Evolutionary conservation across 2,888 invertebrate genomes (phyloP), one percentile per base, ranked within the genome.

Genomic region (Hirtodrosophila histrioides): DNA sequence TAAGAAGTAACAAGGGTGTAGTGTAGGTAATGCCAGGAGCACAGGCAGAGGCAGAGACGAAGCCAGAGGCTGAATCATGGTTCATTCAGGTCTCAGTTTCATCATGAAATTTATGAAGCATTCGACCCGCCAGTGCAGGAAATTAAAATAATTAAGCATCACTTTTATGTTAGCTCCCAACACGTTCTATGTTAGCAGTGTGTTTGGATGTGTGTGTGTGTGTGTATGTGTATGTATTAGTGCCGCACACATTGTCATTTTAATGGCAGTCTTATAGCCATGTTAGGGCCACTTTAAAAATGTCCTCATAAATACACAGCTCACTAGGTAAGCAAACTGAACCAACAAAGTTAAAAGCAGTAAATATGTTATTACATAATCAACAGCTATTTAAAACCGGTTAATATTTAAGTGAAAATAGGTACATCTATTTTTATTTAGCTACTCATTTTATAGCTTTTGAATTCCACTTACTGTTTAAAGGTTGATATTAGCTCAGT

Each of bases 51-150:
- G 35, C 11, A 36, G 11, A 5, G 12, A 53, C 29, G 10, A 27
- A 6, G 27, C 29, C 24, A 6, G 24, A 33, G 36, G 39, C 36
- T 29, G 57, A 31, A 31, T 31, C 9, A 7, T 31, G 9, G 31
- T 7, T 29, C 57, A 49, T 55, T 51, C 55, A 55, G 61, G 62
- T 66, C 69, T 44, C 63, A 56, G 71, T 72, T 65, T 85, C 68
- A 69, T 66, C 69, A 69, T 69, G 61, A 68, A 79, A 72, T 68
- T 82, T 75, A 75, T 69, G 83, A 85, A 75, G 86, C 85, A 76
- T 68, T 82, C 71, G 64, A 62, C 56, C 63, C 57, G 55, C 53
- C 49, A 55, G 83, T 66, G 60, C 72, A 70, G 75, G 69, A 85
- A 75, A 77, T 85, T 69, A 79, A 79, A 72, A 69, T 79, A 70